These are phyloP conservation scores for Prunella fulvescens DNA, from an alignment of 2,113 vertebrate species.

Conservation along the genomic window DNA sequence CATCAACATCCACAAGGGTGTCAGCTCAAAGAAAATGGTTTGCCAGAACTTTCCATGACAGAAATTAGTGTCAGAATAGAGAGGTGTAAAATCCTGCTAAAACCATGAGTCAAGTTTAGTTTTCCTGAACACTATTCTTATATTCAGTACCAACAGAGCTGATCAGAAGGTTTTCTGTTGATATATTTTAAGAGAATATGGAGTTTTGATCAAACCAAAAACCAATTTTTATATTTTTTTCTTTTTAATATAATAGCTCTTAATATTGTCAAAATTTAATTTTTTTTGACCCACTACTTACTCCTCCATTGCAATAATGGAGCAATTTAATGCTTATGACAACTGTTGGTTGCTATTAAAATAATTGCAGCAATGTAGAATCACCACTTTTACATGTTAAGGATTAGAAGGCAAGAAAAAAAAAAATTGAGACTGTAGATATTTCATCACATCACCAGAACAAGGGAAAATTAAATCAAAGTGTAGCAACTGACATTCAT, in stretches of 20 bases:
- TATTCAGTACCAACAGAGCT: not conserved
- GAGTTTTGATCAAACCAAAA: not conserved
- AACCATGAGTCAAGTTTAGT: not conserved
- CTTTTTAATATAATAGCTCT: not conserved
- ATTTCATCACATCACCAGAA: not conserved
- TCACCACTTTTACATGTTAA: not conserved
- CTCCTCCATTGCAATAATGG: not conserved
- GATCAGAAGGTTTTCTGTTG: not conserved
- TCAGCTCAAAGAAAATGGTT: not conserved
- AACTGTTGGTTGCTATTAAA: not conserved
- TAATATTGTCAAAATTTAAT: not conserved
- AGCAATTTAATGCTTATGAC: not conserved
- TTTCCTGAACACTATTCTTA: not conserved
- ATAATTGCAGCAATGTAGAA: not conserved
- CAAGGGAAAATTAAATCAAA: not conserved
- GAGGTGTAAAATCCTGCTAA: not conserved
- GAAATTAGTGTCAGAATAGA: not conserved
- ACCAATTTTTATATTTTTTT: accelerated
- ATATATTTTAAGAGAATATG: not conserved
- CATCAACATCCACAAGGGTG: not conserved
- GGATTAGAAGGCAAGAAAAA: not conserved
- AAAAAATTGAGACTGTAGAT: not conserved
- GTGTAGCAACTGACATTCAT: not conserved
- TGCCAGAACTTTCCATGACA: not conserved
- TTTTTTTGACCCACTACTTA: not conserved